These are phyloP conservation scores for Rhodophaea formosa DNA, from an alignment of 2,888 invertebrate species.

Conservation along the genomic window DNA sequence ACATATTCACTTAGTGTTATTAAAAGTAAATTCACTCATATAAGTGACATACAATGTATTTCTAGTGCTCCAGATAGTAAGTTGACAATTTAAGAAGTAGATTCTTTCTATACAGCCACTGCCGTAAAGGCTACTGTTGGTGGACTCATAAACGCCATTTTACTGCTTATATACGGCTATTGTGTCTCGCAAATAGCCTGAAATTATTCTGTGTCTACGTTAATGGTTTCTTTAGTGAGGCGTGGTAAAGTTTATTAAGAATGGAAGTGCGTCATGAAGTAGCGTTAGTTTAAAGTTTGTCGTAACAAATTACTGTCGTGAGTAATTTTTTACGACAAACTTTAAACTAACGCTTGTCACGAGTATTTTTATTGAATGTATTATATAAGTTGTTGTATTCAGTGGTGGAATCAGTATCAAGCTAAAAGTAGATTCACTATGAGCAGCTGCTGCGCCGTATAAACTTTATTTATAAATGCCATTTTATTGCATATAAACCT, in stretches of 20 bases:
- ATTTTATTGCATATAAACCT: too few species aligned
- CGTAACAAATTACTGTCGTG: background rate
- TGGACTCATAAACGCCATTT: constrained; percentile 47
- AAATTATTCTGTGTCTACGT: constrained; percentile 46
- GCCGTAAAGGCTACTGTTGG: constrained; percentile 38
- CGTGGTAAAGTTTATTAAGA: constrained; percentile 21
- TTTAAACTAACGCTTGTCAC: too few species aligned
- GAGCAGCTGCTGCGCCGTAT: too few species aligned
- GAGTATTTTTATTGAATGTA: too few species aligned
- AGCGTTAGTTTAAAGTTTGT: background rate
- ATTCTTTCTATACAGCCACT: constrained; percentile 25
- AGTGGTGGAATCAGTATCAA: too few species aligned
- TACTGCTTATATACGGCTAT: constrained; percentile 38
- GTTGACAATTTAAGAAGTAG: constrained; percentile 23
- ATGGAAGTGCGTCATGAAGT: constrained; percentile 11
- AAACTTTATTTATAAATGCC: too few species aligned
- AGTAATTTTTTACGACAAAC: too few species aligned
- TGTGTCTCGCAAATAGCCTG: constrained; percentile 32
- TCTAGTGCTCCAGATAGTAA: constrained; percentile 19
- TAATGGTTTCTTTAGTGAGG: constrained; percentile 40
- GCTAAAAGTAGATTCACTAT: too few species aligned
- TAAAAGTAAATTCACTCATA: too few species aligned
- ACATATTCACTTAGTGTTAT: too few species aligned
- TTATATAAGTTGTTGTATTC: too few species aligned
- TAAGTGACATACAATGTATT: constrained; percentile 18